These are phyloP conservation scores for Notolepis coatsorum DNA, from an alignment of 2,797 vertebrate genomes.

Conservation along the genomic window DNA sequence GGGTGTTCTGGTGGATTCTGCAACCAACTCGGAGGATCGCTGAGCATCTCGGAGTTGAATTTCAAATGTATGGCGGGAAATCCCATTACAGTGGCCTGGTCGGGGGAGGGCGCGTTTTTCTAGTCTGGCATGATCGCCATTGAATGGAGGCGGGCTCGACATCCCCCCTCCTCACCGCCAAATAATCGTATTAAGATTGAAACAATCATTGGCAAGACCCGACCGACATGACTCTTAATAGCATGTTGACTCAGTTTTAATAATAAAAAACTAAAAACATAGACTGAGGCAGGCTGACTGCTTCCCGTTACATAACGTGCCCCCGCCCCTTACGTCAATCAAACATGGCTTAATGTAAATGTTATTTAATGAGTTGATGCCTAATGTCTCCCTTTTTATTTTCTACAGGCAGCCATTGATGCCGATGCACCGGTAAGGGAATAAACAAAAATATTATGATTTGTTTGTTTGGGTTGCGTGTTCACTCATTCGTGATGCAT, in stretches of 20 bases:
- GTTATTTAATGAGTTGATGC: too few relatives aligned
- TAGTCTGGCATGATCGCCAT: conserved; percentile 64
- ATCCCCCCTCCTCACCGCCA: conserved; percentile 40
- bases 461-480: neutral
- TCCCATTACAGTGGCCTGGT: conserved; percentile 28
- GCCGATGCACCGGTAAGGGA: conserved; percentile 70
- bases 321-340: neutral
- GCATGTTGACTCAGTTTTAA: neutral
- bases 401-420: conserved; percentile 56
- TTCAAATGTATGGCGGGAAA: conserved; percentile 83
- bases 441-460: neutral
- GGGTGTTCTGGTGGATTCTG: conserved; percentile 75
- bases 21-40: conserved; percentile 58
- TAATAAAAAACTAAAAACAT: neutral
- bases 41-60: conserved; percentile 71
- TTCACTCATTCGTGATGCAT: neutral
- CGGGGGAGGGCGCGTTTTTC: conserved; percentile 37
- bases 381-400: neutral
- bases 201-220: conserved; percentile 3
- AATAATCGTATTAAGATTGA: conserved; percentile 32
- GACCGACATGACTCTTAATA: conserved; percentile 1
- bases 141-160: conserved; percentile 76
- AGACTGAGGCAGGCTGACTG: neutral
- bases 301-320: neutral
- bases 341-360: neutral